These are phyloP conservation scores for Thunnus thynnus DNA, from an alignment of 2,113 vertebrate genomes.

Conservation along the genomic window DNA sequence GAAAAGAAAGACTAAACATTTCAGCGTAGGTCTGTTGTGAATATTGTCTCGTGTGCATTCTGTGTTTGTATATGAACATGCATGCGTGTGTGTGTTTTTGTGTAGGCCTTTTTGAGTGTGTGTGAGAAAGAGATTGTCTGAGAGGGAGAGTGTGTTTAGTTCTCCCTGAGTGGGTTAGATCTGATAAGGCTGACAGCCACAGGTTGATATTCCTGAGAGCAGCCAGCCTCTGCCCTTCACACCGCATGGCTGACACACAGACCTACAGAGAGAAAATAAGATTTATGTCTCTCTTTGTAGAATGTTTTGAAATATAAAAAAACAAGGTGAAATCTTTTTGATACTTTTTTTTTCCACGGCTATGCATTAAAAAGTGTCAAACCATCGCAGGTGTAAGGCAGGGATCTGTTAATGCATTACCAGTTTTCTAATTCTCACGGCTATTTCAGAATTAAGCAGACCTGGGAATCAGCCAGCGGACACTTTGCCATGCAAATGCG, in stretches of 20 bases:
- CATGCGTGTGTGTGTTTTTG: conserved; percentile 42
- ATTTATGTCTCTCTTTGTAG: conserved; percentile 59
- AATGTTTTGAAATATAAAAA: conserved; percentile 39
- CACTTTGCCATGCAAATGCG: conserved; percentile 75
- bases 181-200: conserved; percentile 80
- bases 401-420: conserved; percentile 33
- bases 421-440: conserved; percentile 28
- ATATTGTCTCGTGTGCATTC: conserved; percentile 22
- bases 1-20: not conserved
- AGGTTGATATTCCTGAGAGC: conserved; percentile 81
- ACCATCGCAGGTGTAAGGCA: conserved; percentile 15
- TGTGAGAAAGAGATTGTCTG: conserved; percentile 42
- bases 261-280: conserved; percentile 59
- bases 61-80: conserved; percentile 35
- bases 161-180: conserved; percentile 75
- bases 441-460: conserved; percentile 56
- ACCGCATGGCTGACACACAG: conserved; percentile 53
- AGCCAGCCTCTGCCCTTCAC: conserved; percentile 75
- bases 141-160: conserved; percentile 71
- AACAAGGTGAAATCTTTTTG: conserved; percentile 13
- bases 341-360: conserved; percentile 19
- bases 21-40: not conserved
- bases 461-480: conserved; percentile 72
- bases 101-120: conserved; percentile 21
- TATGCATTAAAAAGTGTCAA: conserved; percentile 6